These are phyloP conservation scores for Emys orbicularis DNA, from an alignment of 2,797 vertebrate species.

Conservation along the genomic window DNA sequence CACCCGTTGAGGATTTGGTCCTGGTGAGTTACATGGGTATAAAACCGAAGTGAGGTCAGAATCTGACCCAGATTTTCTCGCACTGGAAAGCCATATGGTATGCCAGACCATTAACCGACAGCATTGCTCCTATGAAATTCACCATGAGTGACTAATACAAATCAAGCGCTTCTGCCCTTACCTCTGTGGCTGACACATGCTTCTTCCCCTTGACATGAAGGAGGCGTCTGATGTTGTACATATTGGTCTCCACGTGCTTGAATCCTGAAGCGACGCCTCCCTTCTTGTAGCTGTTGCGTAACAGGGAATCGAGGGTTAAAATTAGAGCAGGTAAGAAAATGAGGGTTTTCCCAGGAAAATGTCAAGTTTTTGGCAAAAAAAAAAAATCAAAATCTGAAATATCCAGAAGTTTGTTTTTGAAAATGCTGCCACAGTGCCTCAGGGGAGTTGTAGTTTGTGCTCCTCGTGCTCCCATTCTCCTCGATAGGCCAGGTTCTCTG, in stretches of 20 bases:
- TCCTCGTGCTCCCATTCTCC: not conserved
- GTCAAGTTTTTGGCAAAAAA: not conserved
- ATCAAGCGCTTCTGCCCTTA: conserved; percentile 42
- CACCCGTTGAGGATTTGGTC: not conserved
- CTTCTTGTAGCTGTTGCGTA: conserved; percentile 89
- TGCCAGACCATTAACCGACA: not conserved
- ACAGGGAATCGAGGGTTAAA: not conserved
- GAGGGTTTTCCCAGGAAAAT: not conserved
- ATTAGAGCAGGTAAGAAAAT: not conserved
- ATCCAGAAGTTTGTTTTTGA: not conserved
- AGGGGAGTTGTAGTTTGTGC: not conserved
- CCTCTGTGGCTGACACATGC: conserved; percentile 89
- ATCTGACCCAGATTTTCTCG: not conserved
- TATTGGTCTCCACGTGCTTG: conserved; percentile 90
- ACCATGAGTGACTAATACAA: not conserved
- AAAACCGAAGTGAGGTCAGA: not conserved
- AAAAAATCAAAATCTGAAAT: not conserved
- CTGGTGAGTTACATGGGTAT: not conserved
- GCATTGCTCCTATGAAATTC: not conserved
- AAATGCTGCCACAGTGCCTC: not conserved
- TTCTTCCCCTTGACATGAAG: conserved; percentile 92
- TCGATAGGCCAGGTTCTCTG: not conserved
- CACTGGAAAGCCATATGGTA: too few relatives aligned
- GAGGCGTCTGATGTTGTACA: conserved; percentile 89
- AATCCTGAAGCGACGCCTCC: conserved; percentile 92